Base-by-base conservation (phyloP, 2,888 invertebrate genomes). In the Bimastos eiseni region DNA sequence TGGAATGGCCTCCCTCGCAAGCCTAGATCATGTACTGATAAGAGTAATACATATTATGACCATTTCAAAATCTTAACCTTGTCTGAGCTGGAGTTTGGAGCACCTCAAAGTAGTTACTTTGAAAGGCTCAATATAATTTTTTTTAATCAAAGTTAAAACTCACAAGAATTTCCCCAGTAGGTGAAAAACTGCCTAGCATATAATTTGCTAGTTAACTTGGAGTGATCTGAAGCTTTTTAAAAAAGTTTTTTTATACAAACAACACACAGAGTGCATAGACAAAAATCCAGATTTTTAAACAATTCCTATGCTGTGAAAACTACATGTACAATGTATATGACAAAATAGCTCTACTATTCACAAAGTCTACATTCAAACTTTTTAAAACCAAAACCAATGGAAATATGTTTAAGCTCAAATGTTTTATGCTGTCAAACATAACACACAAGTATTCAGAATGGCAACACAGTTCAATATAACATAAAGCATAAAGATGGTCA, bases 311-410 rank as follows among this genome's bases (percentile, higher is more conserved):
- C 70, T 70, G n/a, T 70, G 70, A 70, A 70, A 70, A 70, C 70
- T 70, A 70, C 70, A 70, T 70, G 70, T 70, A 70, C 70, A 70
- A n/a, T n/a, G n/a, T 70, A n/a, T 70, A 70, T 70, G 70, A 70
- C 70, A 70, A 70, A 70, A 70, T 70, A 70, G 70, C 30, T 70
- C 70, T 70, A 70, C 70, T 70, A 70, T 70, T 70, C 70, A 70
- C 70, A 70, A 70, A 70, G 70, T 70, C 70, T 70, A 70, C 70
- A 70, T 70, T 70, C 70, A 70, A 70, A 49, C n/a, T 70, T 70
- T 70, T 70, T 6, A n/a, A 70, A 70, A 70, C 70, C 70, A 70
- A 70, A 70, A 70, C 70, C 70, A 70, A 70, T 70, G 70, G 30
- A 17, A n/a, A n/a, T 13, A 70, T 70, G 70, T n/a, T 49, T 70